These are phyloP conservation scores for Caenorhabditis afra DNA, from an alignment of 2,888 invertebrate species.

Conservation along the genomic window DNA sequence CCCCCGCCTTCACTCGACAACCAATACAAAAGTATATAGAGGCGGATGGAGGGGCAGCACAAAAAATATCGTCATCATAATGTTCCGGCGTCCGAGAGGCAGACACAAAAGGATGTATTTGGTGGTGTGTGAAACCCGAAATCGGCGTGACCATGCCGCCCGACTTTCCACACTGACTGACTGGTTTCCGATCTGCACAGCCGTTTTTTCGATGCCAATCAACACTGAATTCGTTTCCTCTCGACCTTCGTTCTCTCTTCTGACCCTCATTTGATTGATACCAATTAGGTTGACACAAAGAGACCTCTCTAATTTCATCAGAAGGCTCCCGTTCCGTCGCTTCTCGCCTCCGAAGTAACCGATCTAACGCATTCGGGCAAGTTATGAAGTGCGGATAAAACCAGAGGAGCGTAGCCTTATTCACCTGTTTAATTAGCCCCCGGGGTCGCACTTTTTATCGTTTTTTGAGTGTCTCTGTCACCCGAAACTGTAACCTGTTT, in stretches of 20 bases:
- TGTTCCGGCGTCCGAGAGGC: constrained; percentile 28
- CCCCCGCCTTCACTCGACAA: neutral
- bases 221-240: constrained; percentile 13
- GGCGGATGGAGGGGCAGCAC: neutral
- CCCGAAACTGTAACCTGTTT: constrained; percentile 40
- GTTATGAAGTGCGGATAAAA: too few species aligned
- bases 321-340: neutral
- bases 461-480: constrained; percentile 49
- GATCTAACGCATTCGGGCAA: too few species aligned
- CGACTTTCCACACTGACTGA: constrained; percentile 32
- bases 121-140: constrained; percentile 53
- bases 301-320: neutral
- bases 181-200: constrained; percentile 48
- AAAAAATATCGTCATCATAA: constrained; percentile 25
- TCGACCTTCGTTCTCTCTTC: constrained; percentile 8
- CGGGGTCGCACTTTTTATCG: constrained; percentile 50
- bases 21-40: constrained; percentile 24
- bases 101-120: constrained; percentile 41
- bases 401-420: constrained; percentile 14
- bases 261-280: neutral
- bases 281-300: constrained; percentile 7
- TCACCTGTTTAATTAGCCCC: constrained; percentile 42
- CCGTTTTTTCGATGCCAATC: constrained; percentile 20
- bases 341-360: neutral
- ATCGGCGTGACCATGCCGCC: constrained; percentile 33